phyloP scores from a whole-genome alignment of 2,888 invertebrate genomes.

The Zhengitettix transpicula region DNA sequence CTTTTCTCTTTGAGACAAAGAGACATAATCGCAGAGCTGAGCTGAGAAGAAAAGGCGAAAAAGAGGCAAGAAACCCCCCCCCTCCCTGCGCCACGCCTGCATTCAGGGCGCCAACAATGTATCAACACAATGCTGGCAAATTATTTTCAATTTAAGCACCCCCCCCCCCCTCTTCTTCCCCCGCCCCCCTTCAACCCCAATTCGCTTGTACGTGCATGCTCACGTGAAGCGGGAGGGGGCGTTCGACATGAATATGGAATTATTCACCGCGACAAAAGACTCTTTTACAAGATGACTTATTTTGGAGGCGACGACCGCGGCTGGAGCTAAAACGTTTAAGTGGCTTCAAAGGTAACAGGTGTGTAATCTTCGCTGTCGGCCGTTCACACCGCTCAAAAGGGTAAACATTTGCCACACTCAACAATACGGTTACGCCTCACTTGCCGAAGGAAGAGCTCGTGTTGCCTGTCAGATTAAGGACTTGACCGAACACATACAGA shows the following conservation, averaged over 20 bases:
- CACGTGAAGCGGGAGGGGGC: neutral
- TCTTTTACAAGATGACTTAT: neutral
- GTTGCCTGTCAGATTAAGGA: too few relatives aligned
- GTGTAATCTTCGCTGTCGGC: too few relatives aligned
- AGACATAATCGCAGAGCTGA: slow-evolving; percentile 6
- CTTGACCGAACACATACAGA: too few relatives aligned
- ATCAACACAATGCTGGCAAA: slow-evolving; percentile 7
- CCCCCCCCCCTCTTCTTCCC: slow-evolving; percentile 3
- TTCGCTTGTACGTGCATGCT: too few relatives aligned
- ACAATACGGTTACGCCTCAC: too few relatives aligned
- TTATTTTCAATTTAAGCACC: slow-evolving; percentile 9
- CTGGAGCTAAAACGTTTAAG: too few relatives aligned
- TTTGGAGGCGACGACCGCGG: neutral
- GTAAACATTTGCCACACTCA: too few relatives aligned
- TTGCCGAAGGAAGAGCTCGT: too few relatives aligned
- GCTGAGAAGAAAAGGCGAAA: slow-evolving; percentile 6
- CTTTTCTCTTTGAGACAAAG: slow-evolving; percentile 8
- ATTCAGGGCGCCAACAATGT: slow-evolving; percentile 6
- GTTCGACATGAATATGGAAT: neutral
- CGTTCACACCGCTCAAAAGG: too few relatives aligned
- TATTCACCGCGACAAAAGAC: neutral
- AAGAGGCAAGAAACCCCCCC: slow-evolving; percentile 6
- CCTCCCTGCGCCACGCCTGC: neutral
- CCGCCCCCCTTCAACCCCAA: neutral
- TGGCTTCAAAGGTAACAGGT: too few relatives aligned